Evolutionary conservation across 2,797 vertebrate species (phyloP).

Genomic region (Epinephelus coioides): DNA sequence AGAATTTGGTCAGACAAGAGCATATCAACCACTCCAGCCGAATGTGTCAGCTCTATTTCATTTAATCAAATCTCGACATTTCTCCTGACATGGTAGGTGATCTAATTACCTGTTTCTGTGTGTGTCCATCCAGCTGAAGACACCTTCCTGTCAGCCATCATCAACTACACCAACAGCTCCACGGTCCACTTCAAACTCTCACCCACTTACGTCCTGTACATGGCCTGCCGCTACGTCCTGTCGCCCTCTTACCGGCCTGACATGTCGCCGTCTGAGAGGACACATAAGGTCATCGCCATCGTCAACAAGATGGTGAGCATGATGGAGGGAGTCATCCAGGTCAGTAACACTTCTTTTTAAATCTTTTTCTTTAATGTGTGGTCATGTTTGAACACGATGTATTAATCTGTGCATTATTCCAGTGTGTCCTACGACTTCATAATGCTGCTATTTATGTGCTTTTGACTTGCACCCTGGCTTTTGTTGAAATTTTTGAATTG

Average conservation of each 20-base stretch:
- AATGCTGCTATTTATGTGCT: not conserved
- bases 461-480: not conserved
- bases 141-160: slow-evolving; percentile 96
- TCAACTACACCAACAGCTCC: slow-evolving; percentile 99
- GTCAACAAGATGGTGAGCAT: slow-evolving; percentile 99
- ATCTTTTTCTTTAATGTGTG: too few relatives aligned
- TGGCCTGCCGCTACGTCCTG: slow-evolving; percentile 97
- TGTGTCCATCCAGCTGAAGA: slow-evolving; percentile 90
- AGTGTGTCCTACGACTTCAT: not conserved
- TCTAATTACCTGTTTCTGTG: not conserved
- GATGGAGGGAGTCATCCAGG: slow-evolving; percentile 99
- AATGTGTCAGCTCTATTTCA: too few relatives aligned
- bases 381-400: not conserved
- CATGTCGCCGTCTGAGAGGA: slow-evolving; percentile 92
- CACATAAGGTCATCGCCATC: slow-evolving; percentile 96
- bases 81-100: too few relatives aligned
- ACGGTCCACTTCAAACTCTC: slow-evolving; percentile 99
- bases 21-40: too few relatives aligned
- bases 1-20: too few relatives aligned
- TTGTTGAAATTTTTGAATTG: slow-evolving; percentile 2
- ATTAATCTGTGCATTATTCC: not conserved
- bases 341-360: slow-evolving; percentile 77
- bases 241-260: slow-evolving; percentile 93
- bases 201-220: slow-evolving; percentile 96
- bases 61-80: too few relatives aligned